A percentile compares a stretch with the other conserved stretches of the same genome.
Conservation (phyloP, 1,140 invertebrate species). For the Drosophila setifemur region DNA sequence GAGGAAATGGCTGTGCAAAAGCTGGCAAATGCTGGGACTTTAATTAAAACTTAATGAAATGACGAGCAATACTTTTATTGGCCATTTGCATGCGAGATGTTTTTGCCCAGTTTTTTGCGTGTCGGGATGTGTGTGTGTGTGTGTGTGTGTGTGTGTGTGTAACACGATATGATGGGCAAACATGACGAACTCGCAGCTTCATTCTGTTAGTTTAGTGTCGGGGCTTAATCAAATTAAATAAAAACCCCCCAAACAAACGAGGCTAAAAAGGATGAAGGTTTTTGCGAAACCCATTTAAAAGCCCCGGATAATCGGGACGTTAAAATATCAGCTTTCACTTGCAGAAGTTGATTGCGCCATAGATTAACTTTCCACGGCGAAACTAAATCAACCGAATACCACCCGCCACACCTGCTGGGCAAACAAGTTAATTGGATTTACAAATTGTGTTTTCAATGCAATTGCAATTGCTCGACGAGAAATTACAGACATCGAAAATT, state of each 20-base stretch:
- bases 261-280: not conserved
- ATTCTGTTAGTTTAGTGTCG: constrained; percentile 29
- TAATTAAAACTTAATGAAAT: constrained; percentile 76
- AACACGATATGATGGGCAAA: constrained; percentile 17
- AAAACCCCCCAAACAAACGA: constrained; percentile 19
- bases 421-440: constrained; percentile 72
- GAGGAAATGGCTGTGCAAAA: constrained; percentile 20
- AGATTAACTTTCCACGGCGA: constrained; percentile 1
- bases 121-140: not conserved
- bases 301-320: not conserved
- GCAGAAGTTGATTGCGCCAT: constrained; percentile 2
- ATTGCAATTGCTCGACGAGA: not conserved
- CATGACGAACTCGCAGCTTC: constrained; percentile 17
- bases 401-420: constrained; percentile 8
- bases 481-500: not conserved
- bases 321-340: constrained; percentile 17
- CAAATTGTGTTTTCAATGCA: constrained; percentile 35
- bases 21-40: constrained; percentile 34
- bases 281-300: constrained; percentile 2
- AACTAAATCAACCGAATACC: not conserved
- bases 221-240: constrained; percentile 41
- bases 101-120: not conserved
- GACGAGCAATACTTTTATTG: constrained; percentile 64
- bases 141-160: too few relatives aligned
- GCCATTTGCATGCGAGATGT: constrained; percentile 34